Conservation (phyloP, 2,797 vertebrate species). For the Acipenser oxyrinchus region DNA sequence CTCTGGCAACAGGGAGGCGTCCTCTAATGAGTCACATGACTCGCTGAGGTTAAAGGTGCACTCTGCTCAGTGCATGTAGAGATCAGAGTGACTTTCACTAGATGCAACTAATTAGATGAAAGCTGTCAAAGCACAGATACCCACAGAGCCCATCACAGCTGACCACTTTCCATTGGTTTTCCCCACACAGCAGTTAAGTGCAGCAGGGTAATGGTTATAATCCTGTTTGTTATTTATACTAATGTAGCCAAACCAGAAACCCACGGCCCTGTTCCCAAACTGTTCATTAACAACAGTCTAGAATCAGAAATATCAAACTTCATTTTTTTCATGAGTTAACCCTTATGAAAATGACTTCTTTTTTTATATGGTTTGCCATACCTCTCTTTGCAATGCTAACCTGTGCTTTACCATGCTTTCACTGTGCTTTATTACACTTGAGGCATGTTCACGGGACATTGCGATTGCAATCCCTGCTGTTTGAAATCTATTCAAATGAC, state of each 20-base stretch:
- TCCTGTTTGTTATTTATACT: slow-evolving; percentile 32
- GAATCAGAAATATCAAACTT: no score
- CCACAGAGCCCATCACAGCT: slow-evolving; percentile 15
- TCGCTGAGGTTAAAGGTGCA: background rate
- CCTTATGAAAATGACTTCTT: no score
- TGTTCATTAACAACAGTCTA: no score
- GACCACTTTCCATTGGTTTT: slow-evolving; percentile 31
- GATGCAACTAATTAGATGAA: slow-evolving; percentile 19
- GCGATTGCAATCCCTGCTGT: no score
- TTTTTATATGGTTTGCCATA: no score
- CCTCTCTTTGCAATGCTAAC: no score
- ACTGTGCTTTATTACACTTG: no score
- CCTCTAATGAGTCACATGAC: background rate
- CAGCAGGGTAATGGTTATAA: slow-evolving; percentile 35
- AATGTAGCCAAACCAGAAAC: slow-evolving; percentile 30
- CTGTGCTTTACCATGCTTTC: no score
- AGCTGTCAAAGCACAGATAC: background rate
- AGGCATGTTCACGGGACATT: no score
- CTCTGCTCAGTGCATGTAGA: background rate
- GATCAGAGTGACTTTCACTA: slow-evolving; percentile 6
- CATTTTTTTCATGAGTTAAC: no score
- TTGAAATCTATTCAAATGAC: no score
- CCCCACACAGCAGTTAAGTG: slow-evolving; percentile 43
- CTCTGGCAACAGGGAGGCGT: slow-evolving; percentile 3
- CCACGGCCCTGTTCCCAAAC: no score